phyloP scores from a whole-genome alignment of 2,888 invertebrate species.

The Dicyrtomina minuta region DNA sequence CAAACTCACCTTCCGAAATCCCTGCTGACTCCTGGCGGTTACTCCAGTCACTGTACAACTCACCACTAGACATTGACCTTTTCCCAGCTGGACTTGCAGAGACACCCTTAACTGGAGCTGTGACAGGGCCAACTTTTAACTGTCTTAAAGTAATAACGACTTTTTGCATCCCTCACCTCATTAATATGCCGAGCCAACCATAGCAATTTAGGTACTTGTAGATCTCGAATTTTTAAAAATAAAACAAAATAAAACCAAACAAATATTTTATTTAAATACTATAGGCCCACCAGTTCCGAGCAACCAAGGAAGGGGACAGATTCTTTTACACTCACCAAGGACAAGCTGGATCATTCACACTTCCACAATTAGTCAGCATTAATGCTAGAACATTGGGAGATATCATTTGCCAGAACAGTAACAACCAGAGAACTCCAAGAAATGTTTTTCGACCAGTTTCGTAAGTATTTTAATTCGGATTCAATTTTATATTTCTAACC shows the following conservation, averaged over 20 bases:
- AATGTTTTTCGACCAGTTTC: slow-evolving; percentile 41
- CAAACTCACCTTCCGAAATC: slow-evolving; percentile 40
- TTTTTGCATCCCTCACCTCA: too few species aligned
- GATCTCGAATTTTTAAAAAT: too few species aligned
- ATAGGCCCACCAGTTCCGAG: slow-evolving; percentile 45
- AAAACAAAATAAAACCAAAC: too few species aligned
- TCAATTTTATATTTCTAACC: not conserved
- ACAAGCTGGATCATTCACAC: slow-evolving; percentile 38
- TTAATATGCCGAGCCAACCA: too few species aligned
- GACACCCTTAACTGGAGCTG: slow-evolving; percentile 72
- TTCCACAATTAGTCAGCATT: slow-evolving; percentile 32
- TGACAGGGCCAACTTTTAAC: slow-evolving; percentile 83
- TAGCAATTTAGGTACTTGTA: too few species aligned
- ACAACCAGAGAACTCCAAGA: slow-evolving; percentile 31
- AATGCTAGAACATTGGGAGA: slow-evolving; percentile 42
- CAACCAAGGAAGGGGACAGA: slow-evolving; percentile 45
- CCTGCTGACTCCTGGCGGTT: slow-evolving; percentile 36
- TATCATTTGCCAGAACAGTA: slow-evolving; percentile 48
- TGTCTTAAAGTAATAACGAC: slow-evolving; percentile 65
- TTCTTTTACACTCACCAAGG: slow-evolving; percentile 47
- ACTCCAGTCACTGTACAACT: slow-evolving; percentile 37
- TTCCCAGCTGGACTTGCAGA: slow-evolving; percentile 82
- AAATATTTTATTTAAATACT: too few species aligned
- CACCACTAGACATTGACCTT: slow-evolving; percentile 71
- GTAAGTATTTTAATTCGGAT: too few species aligned